Evolutionary conservation across 2,113 vertebrate species (phyloP).

Genomic region (Labeo catla): DNA sequence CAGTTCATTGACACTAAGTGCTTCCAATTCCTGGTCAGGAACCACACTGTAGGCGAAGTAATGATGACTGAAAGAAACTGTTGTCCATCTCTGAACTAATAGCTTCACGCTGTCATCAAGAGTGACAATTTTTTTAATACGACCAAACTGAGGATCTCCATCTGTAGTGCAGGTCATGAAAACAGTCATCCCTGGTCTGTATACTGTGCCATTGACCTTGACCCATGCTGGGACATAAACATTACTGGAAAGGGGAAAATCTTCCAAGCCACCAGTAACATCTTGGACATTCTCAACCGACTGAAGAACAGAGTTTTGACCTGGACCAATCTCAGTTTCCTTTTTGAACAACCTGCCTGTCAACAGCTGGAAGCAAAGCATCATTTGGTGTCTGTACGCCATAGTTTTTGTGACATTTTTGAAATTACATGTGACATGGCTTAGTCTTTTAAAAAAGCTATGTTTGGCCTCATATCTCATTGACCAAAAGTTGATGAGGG

Average conservation of each 20-base stretch:
- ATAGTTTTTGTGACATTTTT: constrained; percentile 2
- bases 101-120: not conserved
- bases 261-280: not conserved
- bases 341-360: not conserved
- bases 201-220: constrained; percentile 5
- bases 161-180: not conserved
- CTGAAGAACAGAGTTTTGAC: not conserved
- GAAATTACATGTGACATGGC: constrained; percentile 44
- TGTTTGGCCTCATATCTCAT: not conserved
- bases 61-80: not conserved
- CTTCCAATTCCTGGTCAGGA: no score
- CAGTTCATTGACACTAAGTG: not conserved
- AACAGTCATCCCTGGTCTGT: not conserved
- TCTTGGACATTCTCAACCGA: not conserved
- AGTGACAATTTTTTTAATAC: not conserved
- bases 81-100: not conserved
- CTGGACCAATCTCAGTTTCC: not conserved
- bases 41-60: not conserved
- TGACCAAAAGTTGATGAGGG: not conserved
- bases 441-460: constrained; percentile 12
- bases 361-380: constrained; percentile 5
- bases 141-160: not conserved
- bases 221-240: not conserved
- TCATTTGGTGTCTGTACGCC: constrained; percentile 27
- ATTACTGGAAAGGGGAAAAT: not conserved